Conservation (phyloP, 2,113 vertebrate genomes). For the Python bivittatus region DNA sequence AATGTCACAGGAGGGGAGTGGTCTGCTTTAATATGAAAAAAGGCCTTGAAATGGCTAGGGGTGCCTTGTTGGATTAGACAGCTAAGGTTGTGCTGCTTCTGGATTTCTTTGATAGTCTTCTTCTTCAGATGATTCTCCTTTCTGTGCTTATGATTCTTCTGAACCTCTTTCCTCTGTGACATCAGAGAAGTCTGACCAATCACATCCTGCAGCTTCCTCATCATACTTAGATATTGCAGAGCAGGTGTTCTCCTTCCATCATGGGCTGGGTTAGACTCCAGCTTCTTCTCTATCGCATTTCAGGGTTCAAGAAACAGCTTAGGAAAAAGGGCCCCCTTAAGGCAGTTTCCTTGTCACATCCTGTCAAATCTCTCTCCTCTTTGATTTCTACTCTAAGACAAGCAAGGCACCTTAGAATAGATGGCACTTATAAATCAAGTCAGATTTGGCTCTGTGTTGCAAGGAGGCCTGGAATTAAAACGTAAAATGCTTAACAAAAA, state of each 20-base stretch:
- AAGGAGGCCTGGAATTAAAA: constrained; percentile 22
- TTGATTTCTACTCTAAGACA: background rate
- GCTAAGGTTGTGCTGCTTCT: too few species aligned
- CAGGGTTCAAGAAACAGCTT: background rate
- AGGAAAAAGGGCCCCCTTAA: constrained; percentile 6
- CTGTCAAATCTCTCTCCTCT: too few species aligned
- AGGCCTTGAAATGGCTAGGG: background rate
- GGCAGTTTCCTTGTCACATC: constrained; percentile 21
- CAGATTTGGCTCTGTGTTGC: background rate
- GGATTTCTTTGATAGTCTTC: too few species aligned
- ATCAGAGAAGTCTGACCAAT: background rate
- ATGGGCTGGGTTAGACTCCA: background rate
- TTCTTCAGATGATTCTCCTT: too few species aligned
- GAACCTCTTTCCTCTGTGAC: background rate
- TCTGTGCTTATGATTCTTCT: too few species aligned
- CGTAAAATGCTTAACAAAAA: constrained; percentile 58
- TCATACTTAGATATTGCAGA: background rate
- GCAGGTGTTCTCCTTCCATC: too few species aligned
- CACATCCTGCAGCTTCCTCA: background rate
- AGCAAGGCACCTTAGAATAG: constrained; percentile 43
- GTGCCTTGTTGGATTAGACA: background rate
- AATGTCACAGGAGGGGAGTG: background rate
- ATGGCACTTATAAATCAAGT: background rate
- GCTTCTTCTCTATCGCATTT: background rate
- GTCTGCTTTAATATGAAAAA: background rate